A percentile compares a stretch with the other conserved stretches of the same genome.
These are phyloP conservation scores for Belgica antarctica DNA, from an alignment of 2,888 invertebrate genomes.

Conservation along the genomic window DNA sequence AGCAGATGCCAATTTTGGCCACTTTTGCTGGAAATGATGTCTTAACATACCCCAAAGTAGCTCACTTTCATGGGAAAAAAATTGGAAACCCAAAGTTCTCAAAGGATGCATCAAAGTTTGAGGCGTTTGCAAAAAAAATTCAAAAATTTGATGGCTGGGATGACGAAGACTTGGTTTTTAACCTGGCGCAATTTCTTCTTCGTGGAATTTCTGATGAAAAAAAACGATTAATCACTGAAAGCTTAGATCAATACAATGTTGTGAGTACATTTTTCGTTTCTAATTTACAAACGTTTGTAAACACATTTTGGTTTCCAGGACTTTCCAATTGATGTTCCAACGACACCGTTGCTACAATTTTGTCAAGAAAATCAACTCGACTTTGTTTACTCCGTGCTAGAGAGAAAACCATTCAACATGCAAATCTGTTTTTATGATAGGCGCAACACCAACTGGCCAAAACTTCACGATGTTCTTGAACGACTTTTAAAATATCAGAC, in stretches of 20 bases:
- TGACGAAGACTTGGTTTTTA: neutral
- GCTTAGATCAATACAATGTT: neutral
- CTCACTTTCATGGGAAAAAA: neutral
- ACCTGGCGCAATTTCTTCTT: neutral
- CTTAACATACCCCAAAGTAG: neutral
- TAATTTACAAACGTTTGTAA: neutral
- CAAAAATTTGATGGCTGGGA: neutral
- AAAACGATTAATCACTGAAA: neutral
- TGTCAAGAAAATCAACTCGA: neutral
- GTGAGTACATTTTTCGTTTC: neutral
- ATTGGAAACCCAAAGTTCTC: neutral
- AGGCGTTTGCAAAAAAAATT: neutral
- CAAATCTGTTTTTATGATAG: neutral
- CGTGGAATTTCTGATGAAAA: neutral
- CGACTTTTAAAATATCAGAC: neutral
- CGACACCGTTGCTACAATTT: neutral
- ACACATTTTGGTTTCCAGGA: neutral
- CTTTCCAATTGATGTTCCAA: neutral
- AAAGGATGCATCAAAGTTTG: neutral
- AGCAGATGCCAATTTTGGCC: slow-evolving; percentile 44
- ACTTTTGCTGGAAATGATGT: slow-evolving; percentile 45
- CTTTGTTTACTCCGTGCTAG: neutral
- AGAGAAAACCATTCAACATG: neutral
- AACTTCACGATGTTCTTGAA: neutral
- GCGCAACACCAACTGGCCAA: neutral